phyloP scores from a whole-genome alignment of 2,113 vertebrate genomes.

The Boulengeromyrus knoepffleri region DNA sequence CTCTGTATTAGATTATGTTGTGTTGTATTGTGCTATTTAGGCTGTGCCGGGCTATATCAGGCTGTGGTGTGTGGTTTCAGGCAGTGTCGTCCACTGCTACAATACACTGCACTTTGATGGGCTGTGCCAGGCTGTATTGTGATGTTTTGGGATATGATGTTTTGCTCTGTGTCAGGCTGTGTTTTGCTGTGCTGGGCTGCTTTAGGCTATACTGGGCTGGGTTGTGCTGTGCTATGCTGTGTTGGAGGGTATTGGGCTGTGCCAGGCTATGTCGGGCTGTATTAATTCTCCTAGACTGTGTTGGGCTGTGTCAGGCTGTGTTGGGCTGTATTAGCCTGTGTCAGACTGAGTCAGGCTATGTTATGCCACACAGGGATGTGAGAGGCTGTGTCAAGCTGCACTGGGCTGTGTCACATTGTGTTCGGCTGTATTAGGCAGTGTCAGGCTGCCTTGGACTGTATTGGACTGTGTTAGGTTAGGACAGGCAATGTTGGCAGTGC shows the following conservation, averaged over 20 bases:
- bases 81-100: neutral
- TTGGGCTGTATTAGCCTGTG: neutral
- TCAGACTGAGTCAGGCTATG: neutral
- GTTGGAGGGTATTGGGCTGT: neutral
- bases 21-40: neutral
- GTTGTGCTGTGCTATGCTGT: neutral
- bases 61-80: neutral
- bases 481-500: neutral
- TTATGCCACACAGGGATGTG: neutral
- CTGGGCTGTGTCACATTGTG: neutral
- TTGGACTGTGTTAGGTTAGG: neutral
- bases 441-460: neutral
- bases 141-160: neutral
- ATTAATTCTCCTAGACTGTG: neutral
- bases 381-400: neutral
- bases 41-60: neutral
- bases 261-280: neutral
- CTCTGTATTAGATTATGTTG: neutral
- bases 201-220: no score
- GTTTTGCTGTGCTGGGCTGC: neutral
- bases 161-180: neutral
- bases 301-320: neutral
- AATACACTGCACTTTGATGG: neutral
- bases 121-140: neutral
- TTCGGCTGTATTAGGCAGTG: neutral